A percentile compares a stretch with the other conserved stretches of the same genome.
Evolutionary conservation across 2,888 invertebrate species (phyloP).

Genomic region (Tetrapedia diversipes): DNA sequence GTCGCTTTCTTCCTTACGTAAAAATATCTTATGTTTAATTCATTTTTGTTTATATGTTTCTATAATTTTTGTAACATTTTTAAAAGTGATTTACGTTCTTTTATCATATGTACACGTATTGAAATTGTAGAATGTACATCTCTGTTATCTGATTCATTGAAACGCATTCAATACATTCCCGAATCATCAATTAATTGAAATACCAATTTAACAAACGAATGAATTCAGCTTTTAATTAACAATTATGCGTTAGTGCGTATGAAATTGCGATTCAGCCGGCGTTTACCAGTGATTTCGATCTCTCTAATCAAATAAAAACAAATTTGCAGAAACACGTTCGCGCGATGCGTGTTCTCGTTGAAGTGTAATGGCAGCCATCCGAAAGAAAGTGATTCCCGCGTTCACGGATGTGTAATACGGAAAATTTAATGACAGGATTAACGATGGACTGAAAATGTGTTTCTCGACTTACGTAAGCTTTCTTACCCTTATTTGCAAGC

Average conservation of each 20-base stretch:
- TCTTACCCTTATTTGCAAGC: not conserved
- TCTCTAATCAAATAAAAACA: not conserved
- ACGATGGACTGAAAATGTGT: constrained; percentile 15
- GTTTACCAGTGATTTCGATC: not conserved
- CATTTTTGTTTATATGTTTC: no score
- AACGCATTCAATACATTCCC: not conserved
- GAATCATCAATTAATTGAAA: not conserved
- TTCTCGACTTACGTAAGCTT: constrained; percentile 12
- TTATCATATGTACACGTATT: no score
- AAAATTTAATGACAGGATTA: constrained; percentile 24
- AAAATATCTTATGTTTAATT: no score
- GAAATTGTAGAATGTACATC: no score
- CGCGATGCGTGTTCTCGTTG: not conserved
- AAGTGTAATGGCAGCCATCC: not conserved
- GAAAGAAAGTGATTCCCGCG: constrained; percentile 23
- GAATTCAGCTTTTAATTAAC: not conserved
- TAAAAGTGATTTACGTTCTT: no score
- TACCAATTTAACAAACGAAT: not conserved
- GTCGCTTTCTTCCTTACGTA: no score
- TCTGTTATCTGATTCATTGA: no score
- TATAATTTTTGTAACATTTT: no score
- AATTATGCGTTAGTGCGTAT: not conserved
- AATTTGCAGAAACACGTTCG: not conserved
- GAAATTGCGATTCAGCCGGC: not conserved
- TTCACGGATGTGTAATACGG: constrained; percentile 16